Evolutionary conservation across 1,140 invertebrate genomes (phyloP), one percentile per base, ranked within the genome.

Genomic region (Tetramorium parvispinum): DNA sequence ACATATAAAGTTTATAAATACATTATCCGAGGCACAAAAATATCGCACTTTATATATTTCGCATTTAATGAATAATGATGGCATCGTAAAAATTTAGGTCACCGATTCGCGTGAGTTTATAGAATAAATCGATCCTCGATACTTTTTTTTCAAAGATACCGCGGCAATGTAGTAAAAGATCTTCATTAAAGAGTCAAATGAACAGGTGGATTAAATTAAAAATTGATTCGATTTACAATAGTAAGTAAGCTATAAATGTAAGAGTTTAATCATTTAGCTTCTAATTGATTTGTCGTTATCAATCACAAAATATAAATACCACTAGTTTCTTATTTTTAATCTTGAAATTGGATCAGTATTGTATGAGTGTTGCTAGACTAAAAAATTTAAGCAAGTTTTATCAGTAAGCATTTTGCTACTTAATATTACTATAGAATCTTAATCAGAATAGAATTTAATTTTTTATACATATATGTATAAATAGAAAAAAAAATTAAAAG

Each of bases 31-130:
- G 8, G 46, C 46, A 53, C n/a, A 27, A 81, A 81, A 81, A 40
- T 24, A 51, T 68, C 32, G 8, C 32, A 6, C 6, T 79, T 78
- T 51, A 66, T 53, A 40, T 27, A 66, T 68, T 53, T 81, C 21
- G 16, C 63, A 24, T 81, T 81, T 55, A 55, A 81, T 81, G 6
- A 81, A 53, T 70, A 55, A 24, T 53, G 61, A 79, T 61, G 6
- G n/a, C 13, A 59, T 24, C 10, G 13, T 32, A 55, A 81, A 53
- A 53, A 81, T 68, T 68, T 13, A 68, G 46, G 49, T 57, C 63
- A 55, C 6, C 10, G 37, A 55, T 27, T 40, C n/a, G 4, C 13
- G 32, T 24, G 46, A 3, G 16, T 79, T 79, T 51, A 51, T 46
- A 68, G 32, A 40, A 68, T 55, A 68, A 81, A 70, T 46, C 21